phyloP scores from a whole-genome alignment of 2,888 invertebrate species.

The Rhyacophila evoluta region DNA sequence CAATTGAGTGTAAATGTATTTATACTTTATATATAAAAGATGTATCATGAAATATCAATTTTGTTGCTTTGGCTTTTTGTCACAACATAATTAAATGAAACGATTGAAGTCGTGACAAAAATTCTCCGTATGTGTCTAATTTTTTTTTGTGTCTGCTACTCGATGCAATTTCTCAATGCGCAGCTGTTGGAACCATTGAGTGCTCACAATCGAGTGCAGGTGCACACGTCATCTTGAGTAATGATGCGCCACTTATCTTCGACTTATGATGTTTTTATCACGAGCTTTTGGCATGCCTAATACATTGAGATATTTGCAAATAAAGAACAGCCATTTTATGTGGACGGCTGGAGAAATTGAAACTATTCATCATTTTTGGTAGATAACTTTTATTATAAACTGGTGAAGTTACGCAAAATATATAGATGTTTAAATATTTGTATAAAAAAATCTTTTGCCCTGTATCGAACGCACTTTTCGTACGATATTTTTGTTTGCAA shows the following conservation, averaged over 20 bases:
- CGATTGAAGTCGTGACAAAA: background rate
- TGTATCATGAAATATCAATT: no score
- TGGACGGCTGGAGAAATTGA: background rate
- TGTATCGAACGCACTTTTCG: no score
- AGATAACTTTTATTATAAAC: no score
- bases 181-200: constrained; percentile 8
- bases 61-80: no score
- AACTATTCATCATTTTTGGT: background rate
- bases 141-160: background rate
- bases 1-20: no score
- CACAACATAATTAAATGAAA: background rate
- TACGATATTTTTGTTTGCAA: no score
- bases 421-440: no score
- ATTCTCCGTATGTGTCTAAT: background rate
- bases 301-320: constrained; percentile 30
- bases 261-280: constrained; percentile 32
- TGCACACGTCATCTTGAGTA: constrained; percentile 48
- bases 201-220: constrained; percentile 37
- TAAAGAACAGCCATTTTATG: constrained; percentile 6
- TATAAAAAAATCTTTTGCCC: no score
- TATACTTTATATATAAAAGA: no score
- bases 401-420: no score
- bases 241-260: constrained; percentile 44
- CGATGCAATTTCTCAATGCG: background rate
- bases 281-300: background rate